Conservation (phyloP, 92 coral and sea anemone species). For the Bergia puertoricense region DNA sequence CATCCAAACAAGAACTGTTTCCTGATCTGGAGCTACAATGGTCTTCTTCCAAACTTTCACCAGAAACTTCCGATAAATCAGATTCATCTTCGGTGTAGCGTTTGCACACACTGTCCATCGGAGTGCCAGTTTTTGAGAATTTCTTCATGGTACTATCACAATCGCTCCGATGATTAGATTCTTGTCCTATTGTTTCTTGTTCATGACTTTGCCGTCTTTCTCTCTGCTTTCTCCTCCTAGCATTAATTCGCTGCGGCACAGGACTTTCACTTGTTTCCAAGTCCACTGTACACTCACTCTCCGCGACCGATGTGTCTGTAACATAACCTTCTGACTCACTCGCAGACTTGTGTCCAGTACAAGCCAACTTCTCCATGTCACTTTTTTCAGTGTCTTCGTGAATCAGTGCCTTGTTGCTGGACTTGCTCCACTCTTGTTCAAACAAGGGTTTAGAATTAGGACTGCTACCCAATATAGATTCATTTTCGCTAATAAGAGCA, state of each 20-base stretch:
- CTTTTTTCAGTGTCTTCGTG: not conserved
- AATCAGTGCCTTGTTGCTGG: not conserved
- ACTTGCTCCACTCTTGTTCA: not conserved
- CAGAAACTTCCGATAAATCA: not conserved
- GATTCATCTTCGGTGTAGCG: not conserved
- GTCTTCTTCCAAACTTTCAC: not conserved
- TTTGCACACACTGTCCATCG: not conserved
- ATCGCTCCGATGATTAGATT: not conserved
- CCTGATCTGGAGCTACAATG: not conserved
- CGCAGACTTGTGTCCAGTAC: not conserved
- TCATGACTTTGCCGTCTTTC: slow-evolving; percentile 6
- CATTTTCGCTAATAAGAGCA: not conserved
- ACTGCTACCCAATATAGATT: not conserved
- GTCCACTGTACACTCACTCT: slow-evolving; percentile 12
- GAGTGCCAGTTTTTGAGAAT: not conserved
- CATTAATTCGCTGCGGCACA: slow-evolving; percentile 60
- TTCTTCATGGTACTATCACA: not conserved
- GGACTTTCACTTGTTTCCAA: slow-evolving; percentile 30
- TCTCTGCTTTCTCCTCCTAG: slow-evolving; percentile 49
- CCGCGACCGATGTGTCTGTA: not conserved
- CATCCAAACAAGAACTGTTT: not conserved
- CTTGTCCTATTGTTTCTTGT: not conserved
- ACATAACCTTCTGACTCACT: slow-evolving; percentile 25
- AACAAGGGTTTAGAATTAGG: not conserved
- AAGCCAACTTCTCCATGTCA: not conserved